Conservation (phyloP, 1,140 invertebrate genomes). For the Temnothorax curvispinosus region DNA sequence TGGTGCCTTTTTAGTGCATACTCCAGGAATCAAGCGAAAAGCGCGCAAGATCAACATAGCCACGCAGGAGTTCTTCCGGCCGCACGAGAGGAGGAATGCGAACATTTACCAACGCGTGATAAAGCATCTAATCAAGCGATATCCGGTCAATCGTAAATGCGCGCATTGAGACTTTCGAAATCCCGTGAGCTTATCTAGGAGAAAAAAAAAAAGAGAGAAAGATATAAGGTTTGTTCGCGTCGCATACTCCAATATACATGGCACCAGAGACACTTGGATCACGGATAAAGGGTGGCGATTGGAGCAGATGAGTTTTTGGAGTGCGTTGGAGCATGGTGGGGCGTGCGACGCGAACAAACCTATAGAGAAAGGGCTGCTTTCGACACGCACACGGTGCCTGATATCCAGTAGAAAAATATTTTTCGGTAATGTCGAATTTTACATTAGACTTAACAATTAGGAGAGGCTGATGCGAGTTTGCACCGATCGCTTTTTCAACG, state of each 20-base stretch:
- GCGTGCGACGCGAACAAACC: too few species aligned
- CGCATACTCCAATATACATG: too few species aligned
- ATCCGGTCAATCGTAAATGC: constrained; percentile 84
- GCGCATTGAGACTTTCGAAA: constrained; percentile 37
- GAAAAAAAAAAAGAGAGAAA: not conserved
- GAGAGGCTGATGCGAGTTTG: not conserved
- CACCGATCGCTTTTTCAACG: constrained; percentile 19
- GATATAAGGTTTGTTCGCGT: too few species aligned
- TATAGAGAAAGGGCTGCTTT: not conserved
- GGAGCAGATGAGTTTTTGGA: too few species aligned
- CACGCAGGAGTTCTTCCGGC: constrained; percentile 78
- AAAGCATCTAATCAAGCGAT: constrained; percentile 86
- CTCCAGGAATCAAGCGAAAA: constrained; percentile 89
- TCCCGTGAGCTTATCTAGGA: not conserved
- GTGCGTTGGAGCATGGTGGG: too few species aligned
- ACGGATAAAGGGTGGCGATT: too few species aligned
- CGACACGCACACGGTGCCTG: constrained; percentile 23
- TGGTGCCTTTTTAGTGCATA: constrained; percentile 92
- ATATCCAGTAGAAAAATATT: constrained; percentile 34
- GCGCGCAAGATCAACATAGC: constrained; percentile 74
- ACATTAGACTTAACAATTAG: constrained; percentile 4
- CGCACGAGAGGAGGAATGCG: constrained; percentile 88
- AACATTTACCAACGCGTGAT: constrained; percentile 88
- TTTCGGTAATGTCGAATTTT: constrained; percentile 44
- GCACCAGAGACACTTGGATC: too few species aligned